Evolutionary conservation across 2,113 vertebrate species (phyloP).

Genomic region (Gasterosteus aculeatus): DNA sequence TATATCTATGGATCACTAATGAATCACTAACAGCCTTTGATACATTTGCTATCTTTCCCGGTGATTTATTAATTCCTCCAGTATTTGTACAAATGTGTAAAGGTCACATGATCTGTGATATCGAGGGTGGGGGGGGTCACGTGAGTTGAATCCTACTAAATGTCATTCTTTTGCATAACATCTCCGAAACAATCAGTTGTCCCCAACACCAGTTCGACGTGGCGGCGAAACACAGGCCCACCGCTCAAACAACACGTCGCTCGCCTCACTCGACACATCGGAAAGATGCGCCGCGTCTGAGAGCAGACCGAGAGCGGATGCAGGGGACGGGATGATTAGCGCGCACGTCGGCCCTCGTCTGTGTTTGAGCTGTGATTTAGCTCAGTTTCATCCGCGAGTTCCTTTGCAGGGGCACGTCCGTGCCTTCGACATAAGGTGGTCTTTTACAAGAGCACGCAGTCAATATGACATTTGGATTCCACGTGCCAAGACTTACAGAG

Average conservation of each 20-base stretch:
- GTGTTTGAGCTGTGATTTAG: constrained; percentile 37
- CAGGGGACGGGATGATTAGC: constrained; percentile 20
- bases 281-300: constrained; percentile 20
- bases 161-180: background rate
- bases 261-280: constrained; percentile 2
- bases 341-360: constrained; percentile 31
- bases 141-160: background rate
- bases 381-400: constrained; percentile 34
- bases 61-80: background rate
- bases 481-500: constrained; percentile 15
- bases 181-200: constrained; percentile 11
- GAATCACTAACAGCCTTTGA: background rate
- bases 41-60: background rate
- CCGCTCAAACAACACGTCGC: constrained; percentile 13
- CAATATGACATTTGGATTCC: constrained; percentile 56
- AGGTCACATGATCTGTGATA: background rate
- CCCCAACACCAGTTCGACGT: background rate
- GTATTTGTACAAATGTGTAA: background rate
- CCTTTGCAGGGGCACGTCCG: constrained; percentile 45
- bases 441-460: constrained; percentile 43
- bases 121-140: background rate
- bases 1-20: background rate
- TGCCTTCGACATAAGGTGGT: constrained; percentile 49
- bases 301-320: constrained; percentile 13
- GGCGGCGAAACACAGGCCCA: background rate